phyloP scores from a whole-genome alignment of 2,113 vertebrate species.

The Hippocampus abdominalis region DNA sequence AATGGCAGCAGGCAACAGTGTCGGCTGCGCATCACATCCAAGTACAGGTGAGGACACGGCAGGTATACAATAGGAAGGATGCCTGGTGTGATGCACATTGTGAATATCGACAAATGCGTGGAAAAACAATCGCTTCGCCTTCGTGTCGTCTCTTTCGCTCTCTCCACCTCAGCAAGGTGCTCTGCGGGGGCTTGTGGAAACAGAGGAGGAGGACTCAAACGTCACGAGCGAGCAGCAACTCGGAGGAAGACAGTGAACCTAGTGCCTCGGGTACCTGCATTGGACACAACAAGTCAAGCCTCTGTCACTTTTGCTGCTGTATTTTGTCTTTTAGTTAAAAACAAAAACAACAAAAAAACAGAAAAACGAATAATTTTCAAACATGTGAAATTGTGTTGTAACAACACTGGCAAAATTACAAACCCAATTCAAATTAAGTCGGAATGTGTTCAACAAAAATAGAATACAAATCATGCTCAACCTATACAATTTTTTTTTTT shows the following conservation, averaged over 20 bases:
- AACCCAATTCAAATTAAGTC: too few relatives aligned
- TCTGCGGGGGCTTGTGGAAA: conserved; percentile 50
- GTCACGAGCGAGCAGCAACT: conserved; percentile 64
- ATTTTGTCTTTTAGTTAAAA: background rate
- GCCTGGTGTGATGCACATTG: background rate
- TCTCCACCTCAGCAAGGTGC: conserved; percentile 45
- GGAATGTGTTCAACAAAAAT: too few relatives aligned
- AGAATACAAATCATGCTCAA: too few relatives aligned
- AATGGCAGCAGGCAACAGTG: conserved; percentile 60
- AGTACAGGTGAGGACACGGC: conserved; percentile 73
- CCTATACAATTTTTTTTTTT: too few relatives aligned
- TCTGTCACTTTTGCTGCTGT: background rate
- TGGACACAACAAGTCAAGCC: background rate
- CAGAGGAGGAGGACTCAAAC: conserved; percentile 38
- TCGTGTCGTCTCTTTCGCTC: conserved; percentile 5
- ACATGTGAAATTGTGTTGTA: background rate
- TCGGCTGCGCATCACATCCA: conserved; percentile 75
- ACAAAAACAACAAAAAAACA: background rate
- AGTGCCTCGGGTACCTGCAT: conserved; percentile 26
- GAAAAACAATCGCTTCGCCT: background rate
- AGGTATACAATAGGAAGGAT: background rate
- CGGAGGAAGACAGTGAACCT: conserved; percentile 65
- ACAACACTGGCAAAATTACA: background rate
- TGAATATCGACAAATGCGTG: background rate
- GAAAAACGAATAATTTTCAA: background rate